Evolutionary conservation across 1,140 invertebrate species (phyloP).

Genomic region (Maniola jurtina): DNA sequence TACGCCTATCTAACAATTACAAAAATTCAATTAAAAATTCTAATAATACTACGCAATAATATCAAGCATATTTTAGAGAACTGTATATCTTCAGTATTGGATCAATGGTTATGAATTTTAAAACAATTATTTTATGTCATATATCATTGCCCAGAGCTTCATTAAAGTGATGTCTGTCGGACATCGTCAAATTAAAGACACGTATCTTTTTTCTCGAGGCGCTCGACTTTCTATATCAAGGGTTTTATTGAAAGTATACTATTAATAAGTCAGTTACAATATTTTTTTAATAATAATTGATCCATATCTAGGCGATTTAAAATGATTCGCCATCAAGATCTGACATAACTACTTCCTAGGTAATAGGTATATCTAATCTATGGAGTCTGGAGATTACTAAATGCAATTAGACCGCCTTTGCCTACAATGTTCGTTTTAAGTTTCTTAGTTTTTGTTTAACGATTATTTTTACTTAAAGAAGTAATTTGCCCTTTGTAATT

Average conservation of each 20-base stretch:
- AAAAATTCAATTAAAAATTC: neutral
- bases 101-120: conserved; percentile 20
- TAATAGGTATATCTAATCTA: too few relatives aligned
- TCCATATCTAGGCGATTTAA: too few relatives aligned
- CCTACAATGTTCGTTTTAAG: too few relatives aligned
- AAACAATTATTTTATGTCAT: conserved; percentile 23
- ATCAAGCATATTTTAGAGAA: neutral
- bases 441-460: too few relatives aligned
- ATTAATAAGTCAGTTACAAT: neutral
- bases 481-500: too few relatives aligned
- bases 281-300: neutral
- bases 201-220: neutral
- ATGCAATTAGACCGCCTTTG: too few relatives aligned
- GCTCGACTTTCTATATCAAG: conserved; percentile 9
- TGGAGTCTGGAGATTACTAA: too few relatives aligned
- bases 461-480: too few relatives aligned
- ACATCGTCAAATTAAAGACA: conserved; percentile 10
- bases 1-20: too few relatives aligned
- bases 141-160: conserved; percentile 19
- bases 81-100: neutral
- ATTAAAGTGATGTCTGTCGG: conserved; percentile 17
- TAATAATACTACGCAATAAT: too few relatives aligned
- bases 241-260: neutral
- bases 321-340: too few relatives aligned
- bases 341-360: too few relatives aligned